Evolutionary conservation across 1,140 invertebrate genomes (phyloP), one percentile per base, ranked within the genome.

Genomic region (Zaprionus gabonicus): DNA sequence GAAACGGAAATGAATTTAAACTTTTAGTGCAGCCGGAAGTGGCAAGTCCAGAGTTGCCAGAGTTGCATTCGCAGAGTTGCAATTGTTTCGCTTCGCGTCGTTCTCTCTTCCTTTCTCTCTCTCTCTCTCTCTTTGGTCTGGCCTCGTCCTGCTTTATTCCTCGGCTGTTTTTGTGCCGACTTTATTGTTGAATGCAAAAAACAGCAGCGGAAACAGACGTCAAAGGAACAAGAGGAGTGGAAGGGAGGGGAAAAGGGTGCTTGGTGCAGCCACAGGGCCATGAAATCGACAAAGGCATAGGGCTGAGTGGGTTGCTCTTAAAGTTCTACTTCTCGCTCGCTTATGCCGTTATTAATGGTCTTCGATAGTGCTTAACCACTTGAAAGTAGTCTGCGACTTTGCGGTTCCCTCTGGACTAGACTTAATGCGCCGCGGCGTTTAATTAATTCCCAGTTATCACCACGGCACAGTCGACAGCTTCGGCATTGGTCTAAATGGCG

Each of bases 401-500:
- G 28, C 31, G 46, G 67, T 82, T 77, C 82, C 74, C 73, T 80
- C 82, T 34, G 31, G n/a, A n/a, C 87, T 76, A 82, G 15, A 82
- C 73, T 86, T 80, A 66, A 82, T 80, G 71, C 64, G 65, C 62
- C 68, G 63, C 69, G 67, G 65, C 69, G 78, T 86, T 86, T 86
- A 86, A 86, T 86, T 86, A 86, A 86, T 87, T 87, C 60, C 44
- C 80, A 75, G 83, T 76, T 83, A 87, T 86, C 76, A 79, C 80
- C 82, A 55, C 83, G 73, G 58, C 73, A 27, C 71, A 76, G 71
- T 70, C 71, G 70, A 81, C 82, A 71, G 71, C 53, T 71, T 36
- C 27, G 57, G 34, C 55, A 44, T 55, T 55, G 76, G 57, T 75
- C 68, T 71, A 82, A 75, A 75, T 69, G 51, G 78, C 68, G 80